These are phyloP conservation scores for Mastomys natalensis DNA, from an alignment of 2,113 vertebrate species.

Conservation along the genomic window DNA sequence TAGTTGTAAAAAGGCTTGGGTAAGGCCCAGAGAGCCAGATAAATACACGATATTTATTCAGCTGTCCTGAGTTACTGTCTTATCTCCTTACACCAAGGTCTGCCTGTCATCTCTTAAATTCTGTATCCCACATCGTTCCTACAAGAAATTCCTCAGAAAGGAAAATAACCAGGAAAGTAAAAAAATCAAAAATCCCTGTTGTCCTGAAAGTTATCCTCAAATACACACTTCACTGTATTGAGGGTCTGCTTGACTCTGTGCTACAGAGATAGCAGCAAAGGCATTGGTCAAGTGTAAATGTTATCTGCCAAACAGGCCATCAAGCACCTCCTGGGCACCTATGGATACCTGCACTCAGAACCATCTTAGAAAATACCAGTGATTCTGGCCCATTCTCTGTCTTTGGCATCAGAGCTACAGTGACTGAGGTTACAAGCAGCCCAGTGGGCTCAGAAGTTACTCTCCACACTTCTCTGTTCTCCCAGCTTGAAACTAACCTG, in stretches of 20 bases:
- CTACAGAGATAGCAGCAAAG: constrained; percentile 11
- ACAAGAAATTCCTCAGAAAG: not conserved
- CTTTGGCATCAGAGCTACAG: not conserved
- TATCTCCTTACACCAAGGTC: not conserved
- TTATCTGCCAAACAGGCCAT: not conserved
- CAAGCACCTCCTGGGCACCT: not conserved
- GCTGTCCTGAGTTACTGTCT: constrained; percentile 51
- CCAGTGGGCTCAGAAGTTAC: not conserved
- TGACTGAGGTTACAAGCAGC: not conserved
- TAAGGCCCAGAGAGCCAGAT: constrained; percentile 56
- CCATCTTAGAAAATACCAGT: not conserved
- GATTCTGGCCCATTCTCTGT: not conserved
- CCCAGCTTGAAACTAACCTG: not conserved
- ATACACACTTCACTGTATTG: not conserved
- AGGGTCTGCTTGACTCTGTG: not conserved
- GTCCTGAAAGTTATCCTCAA: constrained; percentile 23
- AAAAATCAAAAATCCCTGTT: constrained; percentile 29
- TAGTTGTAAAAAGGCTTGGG: constrained; percentile 71
- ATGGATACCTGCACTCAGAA: not conserved
- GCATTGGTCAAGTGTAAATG: not conserved
- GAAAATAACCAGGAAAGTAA: not conserved
- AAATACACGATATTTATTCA: constrained; percentile 74
- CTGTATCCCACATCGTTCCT: constrained; percentile 50
- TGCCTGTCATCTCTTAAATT: constrained; percentile 34
- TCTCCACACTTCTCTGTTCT: not conserved